A percentile compares a stretch with the other conserved stretches of the same genome.
phyloP scores from a whole-genome alignment of 2,888 invertebrate genomes.

The Ophioninae sp. region DNA sequence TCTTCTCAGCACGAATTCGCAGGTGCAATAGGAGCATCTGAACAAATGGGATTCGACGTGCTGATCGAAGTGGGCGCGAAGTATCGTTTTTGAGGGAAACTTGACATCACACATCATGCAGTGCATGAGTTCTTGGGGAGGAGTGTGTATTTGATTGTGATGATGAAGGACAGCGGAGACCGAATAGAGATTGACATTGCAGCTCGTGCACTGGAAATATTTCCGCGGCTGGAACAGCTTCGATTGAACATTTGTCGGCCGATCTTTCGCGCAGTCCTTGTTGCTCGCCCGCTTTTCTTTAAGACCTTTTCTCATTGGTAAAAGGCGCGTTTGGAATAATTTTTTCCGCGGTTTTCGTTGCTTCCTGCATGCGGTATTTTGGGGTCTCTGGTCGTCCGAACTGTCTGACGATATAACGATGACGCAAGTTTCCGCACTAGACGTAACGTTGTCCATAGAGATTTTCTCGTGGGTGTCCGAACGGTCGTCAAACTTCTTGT shows the following conservation, averaged over 20 bases:
- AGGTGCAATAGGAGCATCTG: slow-evolving; percentile 41
- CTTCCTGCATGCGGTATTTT: not conserved
- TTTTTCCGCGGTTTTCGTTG: not conserved
- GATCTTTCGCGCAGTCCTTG: not conserved
- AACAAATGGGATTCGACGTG: slow-evolving; percentile 55
- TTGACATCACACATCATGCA: slow-evolving; percentile 52
- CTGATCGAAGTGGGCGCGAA: slow-evolving; percentile 49
- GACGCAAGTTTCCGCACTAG: slow-evolving; percentile 3
- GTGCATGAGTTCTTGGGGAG: slow-evolving; percentile 7
- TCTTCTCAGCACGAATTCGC: slow-evolving; percentile 48
- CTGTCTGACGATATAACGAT: slow-evolving; percentile 57
- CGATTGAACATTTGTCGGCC: not conserved
- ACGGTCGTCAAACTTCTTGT: slow-evolving; percentile 1
- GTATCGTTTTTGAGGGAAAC: slow-evolving; percentile 31
- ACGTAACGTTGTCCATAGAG: not conserved
- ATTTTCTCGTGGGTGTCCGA: too few species aligned
- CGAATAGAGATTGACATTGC: slow-evolving; percentile 49
- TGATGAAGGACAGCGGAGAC: slow-evolving; percentile 53
- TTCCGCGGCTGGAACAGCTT: slow-evolving; percentile 30
- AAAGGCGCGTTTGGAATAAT: not conserved
- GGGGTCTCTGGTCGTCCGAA: slow-evolving; percentile 46
- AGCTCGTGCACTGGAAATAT: slow-evolving; percentile 55
- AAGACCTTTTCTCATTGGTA: not conserved
- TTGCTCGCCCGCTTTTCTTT: not conserved
- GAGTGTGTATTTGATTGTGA: slow-evolving; percentile 51